phyloP scores from a whole-genome alignment of 2,797 vertebrate species.

The Tragelaphus oryx region DNA sequence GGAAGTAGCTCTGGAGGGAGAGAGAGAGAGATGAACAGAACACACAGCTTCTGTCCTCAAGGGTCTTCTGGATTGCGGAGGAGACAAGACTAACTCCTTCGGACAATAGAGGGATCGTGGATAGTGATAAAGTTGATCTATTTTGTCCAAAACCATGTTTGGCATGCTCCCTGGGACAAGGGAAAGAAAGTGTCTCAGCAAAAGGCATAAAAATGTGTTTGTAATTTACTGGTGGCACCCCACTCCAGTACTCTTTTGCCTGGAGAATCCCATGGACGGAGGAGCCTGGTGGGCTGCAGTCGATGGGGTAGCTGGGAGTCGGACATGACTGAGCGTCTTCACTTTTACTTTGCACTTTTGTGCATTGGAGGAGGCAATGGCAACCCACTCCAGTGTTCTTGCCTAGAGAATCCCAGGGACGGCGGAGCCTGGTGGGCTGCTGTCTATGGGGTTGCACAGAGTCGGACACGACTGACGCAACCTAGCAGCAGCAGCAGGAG shows the following conservation, averaged over 20 bases:
- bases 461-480: fast-evolving
- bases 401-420: too few relatives aligned
- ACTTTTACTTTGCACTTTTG: too few relatives aligned
- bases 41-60: not conserved
- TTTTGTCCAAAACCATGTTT: not conserved
- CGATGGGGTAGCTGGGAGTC: too few relatives aligned
- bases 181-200: not conserved
- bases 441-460: too few relatives aligned
- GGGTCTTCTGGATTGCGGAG: not conserved
- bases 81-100: not conserved
- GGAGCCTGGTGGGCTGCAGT: too few relatives aligned
- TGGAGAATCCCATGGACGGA: too few relatives aligned
- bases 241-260: too few relatives aligned
- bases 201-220: not conserved
- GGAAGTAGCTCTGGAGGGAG: not conserved
- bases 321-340: too few relatives aligned
- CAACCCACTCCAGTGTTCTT: too few relatives aligned
- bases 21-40: not conserved
- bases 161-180: not conserved
- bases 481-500: too few relatives aligned
- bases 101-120: not conserved
- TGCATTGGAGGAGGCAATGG: too few relatives aligned
- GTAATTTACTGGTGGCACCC: not conserved
- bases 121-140: not conserved
- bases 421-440: too few relatives aligned